These are phyloP conservation scores for Alloplasta piceator DNA, from an alignment of 2,888 invertebrate genomes.

Conservation along the genomic window DNA sequence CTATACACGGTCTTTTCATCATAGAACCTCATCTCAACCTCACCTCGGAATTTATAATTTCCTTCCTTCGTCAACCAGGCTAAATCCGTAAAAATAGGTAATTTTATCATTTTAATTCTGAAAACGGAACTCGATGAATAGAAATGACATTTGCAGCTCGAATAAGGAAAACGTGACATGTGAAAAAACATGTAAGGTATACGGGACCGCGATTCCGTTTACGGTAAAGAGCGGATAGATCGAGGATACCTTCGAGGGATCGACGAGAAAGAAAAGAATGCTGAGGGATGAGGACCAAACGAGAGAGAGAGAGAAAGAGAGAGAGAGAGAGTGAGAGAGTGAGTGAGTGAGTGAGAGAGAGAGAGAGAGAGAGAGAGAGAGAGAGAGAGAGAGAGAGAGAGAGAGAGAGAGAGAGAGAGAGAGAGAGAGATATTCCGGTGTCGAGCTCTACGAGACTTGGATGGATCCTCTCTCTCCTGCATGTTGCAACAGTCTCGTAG, in stretches of 20 bases:
- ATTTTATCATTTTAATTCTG: too few species aligned
- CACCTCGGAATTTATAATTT: too few species aligned
- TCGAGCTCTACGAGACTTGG: constrained; percentile 40
- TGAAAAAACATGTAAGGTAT: constrained; percentile 12
- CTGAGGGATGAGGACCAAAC: constrained; percentile 8
- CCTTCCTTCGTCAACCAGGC: too few species aligned
- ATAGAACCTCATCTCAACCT: too few species aligned
- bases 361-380: constrained; percentile 69
- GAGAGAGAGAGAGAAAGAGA: neutral
- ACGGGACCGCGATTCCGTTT: constrained; percentile 10
- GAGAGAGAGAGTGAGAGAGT: neutral
- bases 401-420: constrained; percentile 68
- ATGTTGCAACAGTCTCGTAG: constrained; percentile 48
- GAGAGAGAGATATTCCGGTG: constrained; percentile 22
- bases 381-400: constrained; percentile 38
- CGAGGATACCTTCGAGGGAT: constrained; percentile 16
- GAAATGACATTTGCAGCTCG: too few species aligned
- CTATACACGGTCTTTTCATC: too few species aligned
- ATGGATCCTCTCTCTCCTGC: constrained; percentile 38
- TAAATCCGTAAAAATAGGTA: too few species aligned
- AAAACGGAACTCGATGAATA: too few species aligned
- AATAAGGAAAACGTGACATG: neutral
- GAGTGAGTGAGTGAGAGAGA: constrained; percentile 56
- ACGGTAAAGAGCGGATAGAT: constrained; percentile 28
- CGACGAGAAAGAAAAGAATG: constrained; percentile 60